phyloP scores from a whole-genome alignment of 92 coral and sea anemone genomes.

The Nematostella vectensis region DNA sequence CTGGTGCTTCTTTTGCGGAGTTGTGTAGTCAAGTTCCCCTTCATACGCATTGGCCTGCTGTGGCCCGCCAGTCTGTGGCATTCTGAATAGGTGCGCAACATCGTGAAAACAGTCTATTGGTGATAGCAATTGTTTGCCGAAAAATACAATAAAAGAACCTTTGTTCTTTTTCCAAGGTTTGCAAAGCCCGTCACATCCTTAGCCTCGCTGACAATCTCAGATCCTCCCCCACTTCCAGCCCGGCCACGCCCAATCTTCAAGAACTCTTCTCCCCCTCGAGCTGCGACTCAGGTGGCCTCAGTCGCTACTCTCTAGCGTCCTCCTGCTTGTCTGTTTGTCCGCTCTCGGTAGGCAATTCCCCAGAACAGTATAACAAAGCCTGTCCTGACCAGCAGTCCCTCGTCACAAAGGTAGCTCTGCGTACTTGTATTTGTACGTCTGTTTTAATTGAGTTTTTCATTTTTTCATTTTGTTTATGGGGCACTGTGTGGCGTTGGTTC shows the following conservation, averaged over 20 bases:
- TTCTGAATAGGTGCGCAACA: too few species aligned
- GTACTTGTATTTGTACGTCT: too few species aligned
- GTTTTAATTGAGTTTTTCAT: constrained; percentile 22
- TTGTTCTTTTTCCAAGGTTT: constrained; percentile 40
- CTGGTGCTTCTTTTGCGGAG: too few species aligned
- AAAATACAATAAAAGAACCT: too few species aligned
- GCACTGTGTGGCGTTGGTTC: too few species aligned
- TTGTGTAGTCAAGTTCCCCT: too few species aligned
- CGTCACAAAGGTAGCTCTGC: constrained; percentile 60
- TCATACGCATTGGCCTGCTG: too few species aligned
- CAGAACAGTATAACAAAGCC: constrained; percentile 37
- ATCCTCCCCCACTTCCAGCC: constrained; percentile 27
- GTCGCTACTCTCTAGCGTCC: constrained; percentile 61
- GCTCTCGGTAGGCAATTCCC: constrained; percentile 73
- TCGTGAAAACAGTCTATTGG: too few species aligned
- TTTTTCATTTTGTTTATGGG: constrained; percentile 12
- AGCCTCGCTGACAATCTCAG: constrained; percentile 59
- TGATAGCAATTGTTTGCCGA: too few species aligned
- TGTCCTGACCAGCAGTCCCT: constrained; percentile 57
- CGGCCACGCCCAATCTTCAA: neutral
- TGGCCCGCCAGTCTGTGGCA: too few species aligned
- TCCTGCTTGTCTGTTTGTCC: constrained; percentile 75
- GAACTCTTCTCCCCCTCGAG: constrained; percentile 40
- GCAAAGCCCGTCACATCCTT: constrained; percentile 86
- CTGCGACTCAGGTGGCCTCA: constrained; percentile 45